These are phyloP conservation scores for Bombus difficillimus DNA, from an alignment of 1,140 invertebrate species.

Conservation along the genomic window DNA sequence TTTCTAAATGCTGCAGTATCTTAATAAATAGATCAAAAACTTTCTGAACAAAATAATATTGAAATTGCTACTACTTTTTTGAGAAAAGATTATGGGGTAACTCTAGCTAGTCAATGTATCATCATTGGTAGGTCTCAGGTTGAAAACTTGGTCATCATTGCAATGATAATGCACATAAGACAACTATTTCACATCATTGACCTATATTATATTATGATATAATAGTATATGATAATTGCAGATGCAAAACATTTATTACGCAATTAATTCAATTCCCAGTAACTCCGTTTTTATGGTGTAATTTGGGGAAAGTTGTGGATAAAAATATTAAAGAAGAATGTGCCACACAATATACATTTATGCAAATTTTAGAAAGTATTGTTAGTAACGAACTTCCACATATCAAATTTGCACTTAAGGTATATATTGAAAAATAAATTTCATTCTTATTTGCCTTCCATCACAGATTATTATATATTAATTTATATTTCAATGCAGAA, in stretches of 20 bases:
- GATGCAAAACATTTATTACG: slow-evolving; percentile 76
- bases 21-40: neutral
- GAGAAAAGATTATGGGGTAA: slow-evolving; percentile 52
- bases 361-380: slow-evolving; percentile 76
- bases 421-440: slow-evolving; percentile 34
- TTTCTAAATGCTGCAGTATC: slow-evolving; percentile 25
- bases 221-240: slow-evolving; percentile 61
- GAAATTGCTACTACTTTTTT: slow-evolving; percentile 37
- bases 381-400: slow-evolving; percentile 75
- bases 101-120: slow-evolving; percentile 79
- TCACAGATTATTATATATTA: slow-evolving; percentile 19
- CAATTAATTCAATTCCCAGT: slow-evolving; percentile 78
- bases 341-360: slow-evolving; percentile 73
- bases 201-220: slow-evolving; percentile 42
- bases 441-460: neutral
- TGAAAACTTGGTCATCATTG: slow-evolving; percentile 81
- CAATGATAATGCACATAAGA: slow-evolving; percentile 56
- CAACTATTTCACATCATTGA: slow-evolving; percentile 74
- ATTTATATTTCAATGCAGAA: slow-evolving; percentile 65
- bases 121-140: slow-evolving; percentile 81
- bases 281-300: slow-evolving; percentile 76
- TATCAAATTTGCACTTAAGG: slow-evolving; percentile 75
- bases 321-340: slow-evolving; percentile 70
- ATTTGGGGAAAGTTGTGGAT: slow-evolving; percentile 72
- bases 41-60: slow-evolving; percentile 21